Percentiles rank a stretch among this genome's conserved stretches.
phyloP scores from a whole-genome alignment of 1,140 invertebrate species.

The Musca vetustissima region DNA sequence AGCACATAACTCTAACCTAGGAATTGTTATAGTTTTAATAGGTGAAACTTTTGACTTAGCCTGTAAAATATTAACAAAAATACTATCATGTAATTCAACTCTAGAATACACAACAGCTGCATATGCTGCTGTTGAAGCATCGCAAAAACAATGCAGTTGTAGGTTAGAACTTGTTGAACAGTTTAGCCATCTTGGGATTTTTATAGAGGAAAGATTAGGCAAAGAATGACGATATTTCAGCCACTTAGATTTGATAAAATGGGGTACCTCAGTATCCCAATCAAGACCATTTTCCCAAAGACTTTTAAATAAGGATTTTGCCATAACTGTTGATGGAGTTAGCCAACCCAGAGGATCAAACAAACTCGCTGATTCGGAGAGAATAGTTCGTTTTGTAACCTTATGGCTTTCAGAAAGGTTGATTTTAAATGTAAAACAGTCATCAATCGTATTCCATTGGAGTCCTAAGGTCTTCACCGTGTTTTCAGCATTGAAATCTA shows the following conservation, averaged over 20 bases:
- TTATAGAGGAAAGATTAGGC: conserved; percentile 25
- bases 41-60: conserved; percentile 24
- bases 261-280: conserved; percentile 40
- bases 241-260: conserved; percentile 30
- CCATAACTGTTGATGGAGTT: conserved; percentile 38
- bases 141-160: background rate
- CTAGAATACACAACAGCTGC: conserved; percentile 23
- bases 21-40: conserved; percentile 39
- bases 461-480: background rate
- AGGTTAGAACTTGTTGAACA: background rate
- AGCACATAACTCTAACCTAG: conserved; percentile 40
- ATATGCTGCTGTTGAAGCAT: background rate
- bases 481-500: background rate
- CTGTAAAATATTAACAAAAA: conserved; percentile 17
- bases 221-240: conserved; percentile 31
- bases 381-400: conserved; percentile 24
- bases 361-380: conserved; percentile 34
- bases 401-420: background rate
- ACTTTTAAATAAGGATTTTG: conserved; percentile 44
- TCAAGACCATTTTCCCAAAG: conserved; percentile 38
- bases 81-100: background rate
- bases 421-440: background rate
- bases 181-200: conserved; percentile 29
- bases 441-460: background rate
- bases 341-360: conserved; percentile 44